A percentile compares a stretch with the other conserved stretches of the same genome.
Evolutionary conservation across 2,888 invertebrate genomes (phyloP).

Genomic region (Horisme vitalbata): DNA sequence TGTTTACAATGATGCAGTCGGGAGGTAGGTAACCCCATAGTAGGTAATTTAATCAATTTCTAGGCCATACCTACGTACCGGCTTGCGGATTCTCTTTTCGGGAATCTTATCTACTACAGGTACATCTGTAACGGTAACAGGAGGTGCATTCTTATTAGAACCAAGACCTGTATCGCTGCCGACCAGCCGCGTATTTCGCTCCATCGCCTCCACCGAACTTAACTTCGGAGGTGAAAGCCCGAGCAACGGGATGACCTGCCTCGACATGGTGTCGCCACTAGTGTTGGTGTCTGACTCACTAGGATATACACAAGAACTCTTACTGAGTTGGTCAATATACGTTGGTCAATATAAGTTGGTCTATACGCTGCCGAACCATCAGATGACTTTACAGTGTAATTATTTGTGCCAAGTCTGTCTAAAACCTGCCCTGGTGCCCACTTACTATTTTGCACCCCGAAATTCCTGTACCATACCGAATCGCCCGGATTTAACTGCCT

Average conservation of each 20-base stretch:
- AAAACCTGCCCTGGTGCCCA: background rate
- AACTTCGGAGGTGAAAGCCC: background rate
- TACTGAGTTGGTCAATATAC: background rate
- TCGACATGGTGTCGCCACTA: too few species aligned
- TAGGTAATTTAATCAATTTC: too few species aligned
- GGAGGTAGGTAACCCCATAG: too few species aligned
- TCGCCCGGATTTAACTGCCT: background rate
- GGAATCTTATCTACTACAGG: too few species aligned
- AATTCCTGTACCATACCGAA: background rate
- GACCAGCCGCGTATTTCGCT: background rate
- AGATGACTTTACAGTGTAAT: background rate
- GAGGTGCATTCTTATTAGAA: background rate
- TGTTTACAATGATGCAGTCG: too few species aligned
- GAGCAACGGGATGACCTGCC: background rate
- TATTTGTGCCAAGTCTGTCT: background rate
- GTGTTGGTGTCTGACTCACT: background rate
- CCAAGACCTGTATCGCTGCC: background rate
- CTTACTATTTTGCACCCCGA: background rate
- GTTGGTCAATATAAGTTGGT: too few species aligned
- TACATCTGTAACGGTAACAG: slow-evolving; percentile 16
- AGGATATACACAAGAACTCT: background rate
- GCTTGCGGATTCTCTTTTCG: too few species aligned
- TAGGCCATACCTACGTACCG: too few species aligned
- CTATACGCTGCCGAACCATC: slow-evolving; percentile 1
- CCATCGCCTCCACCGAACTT: background rate